These are phyloP conservation scores for Bubo blakistoni DNA, from an alignment of 2,113 vertebrate genomes.

Conservation along the genomic window DNA sequence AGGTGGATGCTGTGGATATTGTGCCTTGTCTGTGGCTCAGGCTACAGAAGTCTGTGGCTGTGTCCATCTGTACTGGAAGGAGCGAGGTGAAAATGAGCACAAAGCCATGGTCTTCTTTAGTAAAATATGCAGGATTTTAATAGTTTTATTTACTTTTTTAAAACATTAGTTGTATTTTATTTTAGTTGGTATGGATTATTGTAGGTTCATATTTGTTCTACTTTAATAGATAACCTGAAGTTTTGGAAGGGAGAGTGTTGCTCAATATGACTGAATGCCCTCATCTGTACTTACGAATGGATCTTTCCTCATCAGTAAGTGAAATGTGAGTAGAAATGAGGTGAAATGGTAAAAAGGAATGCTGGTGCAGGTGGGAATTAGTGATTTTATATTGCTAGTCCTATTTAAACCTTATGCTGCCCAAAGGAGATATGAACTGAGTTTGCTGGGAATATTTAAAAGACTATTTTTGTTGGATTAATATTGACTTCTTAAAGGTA, in stretches of 20 bases:
- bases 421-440: background rate
- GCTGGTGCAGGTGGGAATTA: background rate
- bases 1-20: slow-evolving; percentile 66
- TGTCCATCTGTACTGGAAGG: background rate
- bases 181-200: background rate
- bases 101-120: background rate
- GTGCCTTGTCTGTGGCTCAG: background rate
- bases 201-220: background rate
- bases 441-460: background rate
- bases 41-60: background rate
- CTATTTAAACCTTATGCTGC: background rate
- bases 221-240: background rate
- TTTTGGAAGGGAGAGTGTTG: background rate
- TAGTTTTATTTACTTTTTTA: background rate
- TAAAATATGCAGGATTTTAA: background rate
- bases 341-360: background rate
- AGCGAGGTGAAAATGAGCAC: background rate
- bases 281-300: background rate
- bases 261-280: background rate
- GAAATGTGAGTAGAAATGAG: background rate
- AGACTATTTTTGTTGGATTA: background rate
- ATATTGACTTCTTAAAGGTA: slow-evolving; percentile 20
- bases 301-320: background rate
- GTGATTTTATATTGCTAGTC: background rate
- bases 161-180: background rate